phyloP scores from a whole-genome alignment of 2,888 invertebrate species.

The Lasiommata megera region DNA sequence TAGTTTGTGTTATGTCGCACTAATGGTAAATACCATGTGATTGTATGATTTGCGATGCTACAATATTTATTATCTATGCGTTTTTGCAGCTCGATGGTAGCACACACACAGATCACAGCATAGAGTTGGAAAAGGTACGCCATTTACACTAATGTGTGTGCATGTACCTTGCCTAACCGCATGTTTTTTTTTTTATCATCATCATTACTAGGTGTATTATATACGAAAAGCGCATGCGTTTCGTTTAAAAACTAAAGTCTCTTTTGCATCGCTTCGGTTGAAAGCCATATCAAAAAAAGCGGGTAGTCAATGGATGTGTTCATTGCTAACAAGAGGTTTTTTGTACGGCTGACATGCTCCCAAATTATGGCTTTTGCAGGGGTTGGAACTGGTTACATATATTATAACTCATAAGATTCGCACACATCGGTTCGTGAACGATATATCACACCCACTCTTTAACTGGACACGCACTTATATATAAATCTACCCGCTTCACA shows the following conservation, averaged over 20 bases:
- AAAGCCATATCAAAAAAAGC: neutral
- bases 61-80: slow-evolving; percentile 68
- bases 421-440: too few species aligned
- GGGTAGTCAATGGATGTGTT: neutral
- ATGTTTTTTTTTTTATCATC: slow-evolving; percentile 32
- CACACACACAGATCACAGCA: slow-evolving; percentile 77
- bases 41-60: slow-evolving; percentile 51
- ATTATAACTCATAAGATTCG: too few species aligned
- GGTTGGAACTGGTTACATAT: too few species aligned
- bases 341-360: too few species aligned
- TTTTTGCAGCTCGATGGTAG: slow-evolving; percentile 81
- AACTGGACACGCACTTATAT: too few species aligned
- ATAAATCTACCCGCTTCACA: too few species aligned
- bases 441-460: too few species aligned
- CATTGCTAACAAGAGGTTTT: too few species aligned
- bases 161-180: slow-evolving; percentile 48
- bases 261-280: neutral
- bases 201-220: slow-evolving; percentile 9
- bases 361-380: too few species aligned
- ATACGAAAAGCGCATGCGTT: neutral
- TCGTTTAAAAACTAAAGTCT: neutral
- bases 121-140: slow-evolving; percentile 82
- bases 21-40: neutral
- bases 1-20: neutral
- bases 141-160: slow-evolving; percentile 65